These are phyloP conservation scores for Actias luna DNA, from an alignment of 2,888 invertebrate genomes.

Conservation along the genomic window DNA sequence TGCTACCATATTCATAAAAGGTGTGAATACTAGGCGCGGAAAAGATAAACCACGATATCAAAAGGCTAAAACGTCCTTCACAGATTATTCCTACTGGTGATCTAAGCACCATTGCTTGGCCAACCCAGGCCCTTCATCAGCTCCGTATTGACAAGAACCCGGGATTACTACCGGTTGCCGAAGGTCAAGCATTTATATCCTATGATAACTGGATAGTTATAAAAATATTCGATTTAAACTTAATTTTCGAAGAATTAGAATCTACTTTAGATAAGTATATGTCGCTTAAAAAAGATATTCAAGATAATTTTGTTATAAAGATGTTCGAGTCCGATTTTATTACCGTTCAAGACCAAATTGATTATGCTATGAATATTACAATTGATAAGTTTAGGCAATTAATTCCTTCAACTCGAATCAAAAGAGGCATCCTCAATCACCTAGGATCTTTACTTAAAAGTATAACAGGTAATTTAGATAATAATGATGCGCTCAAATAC, in stretches of 20 bases:
- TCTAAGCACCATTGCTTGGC: too few relatives aligned
- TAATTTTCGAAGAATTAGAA: slow-evolving; percentile 27
- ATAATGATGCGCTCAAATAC: slow-evolving; percentile 28
- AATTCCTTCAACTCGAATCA: background rate
- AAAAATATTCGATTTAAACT: background rate
- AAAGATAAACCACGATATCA: slow-evolving; percentile 18
- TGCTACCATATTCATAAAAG: slow-evolving; percentile 11
- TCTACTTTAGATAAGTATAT: background rate
- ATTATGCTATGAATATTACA: slow-evolving; percentile 27
- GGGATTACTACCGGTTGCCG: background rate
- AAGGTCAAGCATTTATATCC: background rate
- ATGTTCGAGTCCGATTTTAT: background rate
- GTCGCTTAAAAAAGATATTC: background rate
- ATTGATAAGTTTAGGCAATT: slow-evolving; percentile 11
- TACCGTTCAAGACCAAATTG: slow-evolving; percentile 22
- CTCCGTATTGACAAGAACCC: slow-evolving; percentile 6
- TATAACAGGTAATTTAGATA: slow-evolving; percentile 32
- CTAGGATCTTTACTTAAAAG: slow-evolving; percentile 19
- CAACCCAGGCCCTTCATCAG: slow-evolving; percentile 12
- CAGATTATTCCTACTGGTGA: background rate
- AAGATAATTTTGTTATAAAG: background rate
- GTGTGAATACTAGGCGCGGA: slow-evolving; percentile 2
- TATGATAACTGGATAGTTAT: background rate
- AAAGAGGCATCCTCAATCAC: background rate
- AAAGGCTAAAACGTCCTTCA: slow-evolving; percentile 14